phyloP scores from a whole-genome alignment of 2,888 invertebrate species.

The Ormyrus nitidulus region DNA sequence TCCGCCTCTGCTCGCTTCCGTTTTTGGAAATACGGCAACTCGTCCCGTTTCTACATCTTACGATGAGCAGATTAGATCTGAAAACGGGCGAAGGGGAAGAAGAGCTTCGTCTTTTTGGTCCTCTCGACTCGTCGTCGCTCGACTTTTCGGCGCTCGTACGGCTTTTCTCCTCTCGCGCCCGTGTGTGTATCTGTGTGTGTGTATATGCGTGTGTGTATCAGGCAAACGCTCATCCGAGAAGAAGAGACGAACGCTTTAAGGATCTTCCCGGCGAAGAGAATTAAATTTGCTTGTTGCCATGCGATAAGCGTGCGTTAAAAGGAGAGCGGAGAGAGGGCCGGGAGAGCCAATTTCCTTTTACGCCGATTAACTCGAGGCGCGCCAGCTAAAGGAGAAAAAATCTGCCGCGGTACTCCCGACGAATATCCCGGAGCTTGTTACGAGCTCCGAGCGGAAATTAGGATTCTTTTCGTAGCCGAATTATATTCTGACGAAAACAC shows the following conservation, averaged over 20 bases:
- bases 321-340: neutral
- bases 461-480: slow-evolving; percentile 30
- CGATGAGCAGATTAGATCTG: slow-evolving; percentile 55
- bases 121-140: slow-evolving; percentile 51
- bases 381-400: slow-evolving; percentile 5
- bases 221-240: slow-evolving; percentile 33
- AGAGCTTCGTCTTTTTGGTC: slow-evolving; percentile 51
- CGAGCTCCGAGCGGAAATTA: slow-evolving; percentile 29
- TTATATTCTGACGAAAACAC: slow-evolving; percentile 3
- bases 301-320: slow-evolving; percentile 52
- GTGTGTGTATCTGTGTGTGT: no score
- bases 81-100: slow-evolving; percentile 45
- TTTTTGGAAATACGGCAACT: slow-evolving; percentile 33
- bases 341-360: slow-evolving; percentile 50
- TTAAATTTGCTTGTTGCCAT: slow-evolving; percentile 55
- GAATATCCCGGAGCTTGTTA: slow-evolving; percentile 23
- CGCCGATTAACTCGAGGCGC: slow-evolving; percentile 49
- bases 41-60: slow-evolving; percentile 51
- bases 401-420: neutral
- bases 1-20: slow-evolving; percentile 4
- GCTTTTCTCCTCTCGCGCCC: neutral
- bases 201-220: no score
- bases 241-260: slow-evolving; percentile 34
- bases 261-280: slow-evolving; percentile 34
- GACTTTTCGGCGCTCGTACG: slow-evolving; percentile 58